Evolutionary conservation across 2,797 vertebrate genomes (phyloP).

Genomic region (Centropyge bicolor): DNA sequence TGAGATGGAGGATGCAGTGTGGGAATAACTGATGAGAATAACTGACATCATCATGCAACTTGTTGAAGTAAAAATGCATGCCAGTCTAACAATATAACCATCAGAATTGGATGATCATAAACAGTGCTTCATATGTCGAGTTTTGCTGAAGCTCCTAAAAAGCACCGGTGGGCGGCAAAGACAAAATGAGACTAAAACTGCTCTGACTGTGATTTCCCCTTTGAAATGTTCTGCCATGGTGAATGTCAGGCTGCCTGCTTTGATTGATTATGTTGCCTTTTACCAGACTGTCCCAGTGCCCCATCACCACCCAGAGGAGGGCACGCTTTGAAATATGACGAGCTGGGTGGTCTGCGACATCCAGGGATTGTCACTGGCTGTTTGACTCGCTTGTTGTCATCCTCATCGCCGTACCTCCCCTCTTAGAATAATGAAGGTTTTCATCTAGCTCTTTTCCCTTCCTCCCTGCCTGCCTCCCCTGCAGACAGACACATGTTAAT

Average conservation of each 20-base stretch:
- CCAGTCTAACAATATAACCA: not conserved
- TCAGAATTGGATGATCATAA: not conserved
- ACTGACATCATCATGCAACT: not conserved
- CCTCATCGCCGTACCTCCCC: slow-evolving; percentile 43
- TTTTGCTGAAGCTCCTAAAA: too few species aligned
- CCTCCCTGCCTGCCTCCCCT: slow-evolving; percentile 42
- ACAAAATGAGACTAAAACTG: slow-evolving; percentile 49
- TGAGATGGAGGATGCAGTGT: not conserved
- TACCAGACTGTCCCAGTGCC: slow-evolving; percentile 71
- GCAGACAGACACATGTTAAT: slow-evolving; percentile 73
- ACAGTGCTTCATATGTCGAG: not conserved
- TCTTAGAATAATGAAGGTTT: slow-evolving; percentile 61
- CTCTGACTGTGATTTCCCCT: slow-evolving; percentile 70
- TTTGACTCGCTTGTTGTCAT: slow-evolving; percentile 52
- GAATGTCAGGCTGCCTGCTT: slow-evolving; percentile 80
- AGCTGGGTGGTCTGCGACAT: slow-evolving; percentile 64
- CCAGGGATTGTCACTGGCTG: slow-evolving; percentile 56
- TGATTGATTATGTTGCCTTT: slow-evolving; percentile 84
- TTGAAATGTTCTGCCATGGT: slow-evolving; percentile 69
- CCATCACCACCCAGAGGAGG: slow-evolving; percentile 66
- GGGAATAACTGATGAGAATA: not conserved
- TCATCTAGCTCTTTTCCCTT: slow-evolving; percentile 40
- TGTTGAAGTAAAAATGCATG: not conserved
- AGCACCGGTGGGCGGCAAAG: slow-evolving; percentile 36
- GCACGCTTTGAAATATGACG: slow-evolving; percentile 48